These are phyloP conservation scores for Amia ocellicauda DNA, from an alignment of 2,113 vertebrate species.

Conservation along the genomic window DNA sequence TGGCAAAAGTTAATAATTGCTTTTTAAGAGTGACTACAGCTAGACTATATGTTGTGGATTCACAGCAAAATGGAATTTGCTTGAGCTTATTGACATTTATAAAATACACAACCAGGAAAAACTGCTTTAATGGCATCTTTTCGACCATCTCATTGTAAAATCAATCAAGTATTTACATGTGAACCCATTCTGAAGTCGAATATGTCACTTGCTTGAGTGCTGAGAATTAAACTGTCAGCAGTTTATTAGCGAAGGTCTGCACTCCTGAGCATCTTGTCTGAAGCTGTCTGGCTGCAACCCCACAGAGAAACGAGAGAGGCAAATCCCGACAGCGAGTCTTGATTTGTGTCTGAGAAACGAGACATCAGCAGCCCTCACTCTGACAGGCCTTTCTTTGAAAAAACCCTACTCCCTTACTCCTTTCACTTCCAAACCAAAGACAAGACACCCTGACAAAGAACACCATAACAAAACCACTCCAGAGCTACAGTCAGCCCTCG, in stretches of 20 bases:
- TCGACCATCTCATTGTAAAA: constrained; percentile 16
- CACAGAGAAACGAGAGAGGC: constrained; percentile 43
- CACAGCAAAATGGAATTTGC: no score
- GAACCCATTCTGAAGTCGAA: constrained; percentile 8
- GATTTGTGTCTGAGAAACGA: no score
- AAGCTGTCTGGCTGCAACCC: constrained; percentile 43
- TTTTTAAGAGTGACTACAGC: no score
- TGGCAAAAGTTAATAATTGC: no score
- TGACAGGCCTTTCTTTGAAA: not conserved
- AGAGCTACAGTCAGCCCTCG: no score
- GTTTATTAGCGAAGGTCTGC: constrained; percentile 47
- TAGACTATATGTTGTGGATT: no score
- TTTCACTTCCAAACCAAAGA: not conserved
- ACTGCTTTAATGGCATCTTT: no score
- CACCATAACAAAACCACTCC: no score
- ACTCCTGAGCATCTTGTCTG: constrained; percentile 26
- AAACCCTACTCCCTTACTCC: not conserved
- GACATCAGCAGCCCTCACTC: not conserved
- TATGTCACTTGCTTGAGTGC: constrained; percentile 27
- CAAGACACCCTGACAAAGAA: no score
- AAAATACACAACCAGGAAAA: no score
- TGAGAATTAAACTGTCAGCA: constrained; percentile 52
- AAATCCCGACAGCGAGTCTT: constrained; percentile 41
- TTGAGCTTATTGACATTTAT: no score
- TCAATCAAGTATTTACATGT: constrained; percentile 31